Evolutionary conservation across 2,113 vertebrate species (phyloP).

Genomic region (Corythoichthys intestinalis): DNA sequence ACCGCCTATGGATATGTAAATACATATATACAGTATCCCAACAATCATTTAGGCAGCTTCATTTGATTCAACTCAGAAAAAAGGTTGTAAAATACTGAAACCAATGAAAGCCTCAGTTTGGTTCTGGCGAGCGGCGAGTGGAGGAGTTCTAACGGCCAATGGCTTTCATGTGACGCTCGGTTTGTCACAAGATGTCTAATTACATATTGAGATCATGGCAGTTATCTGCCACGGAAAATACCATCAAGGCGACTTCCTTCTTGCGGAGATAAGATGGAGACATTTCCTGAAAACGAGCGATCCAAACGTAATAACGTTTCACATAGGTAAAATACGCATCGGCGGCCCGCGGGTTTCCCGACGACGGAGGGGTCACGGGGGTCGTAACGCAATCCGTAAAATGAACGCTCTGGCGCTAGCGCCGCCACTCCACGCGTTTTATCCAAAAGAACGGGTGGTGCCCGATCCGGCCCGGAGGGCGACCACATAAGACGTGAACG

Average conservation of each 20-base stretch:
- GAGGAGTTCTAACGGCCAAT: neutral
- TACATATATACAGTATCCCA: no score
- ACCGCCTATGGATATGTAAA: no score
- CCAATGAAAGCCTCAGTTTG: no score
- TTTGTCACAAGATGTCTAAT: conserved; percentile 46
- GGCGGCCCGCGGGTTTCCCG: neutral
- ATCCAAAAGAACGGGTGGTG: conserved; percentile 38
- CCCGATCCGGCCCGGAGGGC: conserved; percentile 47
- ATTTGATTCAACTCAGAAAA: no score
- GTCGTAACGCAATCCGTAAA: neutral
- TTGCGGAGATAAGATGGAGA: conserved; percentile 42
- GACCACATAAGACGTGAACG: conserved; percentile 60
- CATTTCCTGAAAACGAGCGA: conserved; percentile 41
- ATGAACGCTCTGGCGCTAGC: conserved; percentile 3
- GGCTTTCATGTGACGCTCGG: conserved; percentile 21
- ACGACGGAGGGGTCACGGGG: neutral
- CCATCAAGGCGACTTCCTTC: conserved; percentile 71
- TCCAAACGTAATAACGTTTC: no score
- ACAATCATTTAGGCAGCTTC: no score
- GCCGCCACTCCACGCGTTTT: conserved; percentile 48
- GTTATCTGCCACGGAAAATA: conserved; percentile 66
- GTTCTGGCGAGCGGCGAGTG: neutral
- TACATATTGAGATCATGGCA: conserved; percentile 48
- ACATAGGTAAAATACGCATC: no score
- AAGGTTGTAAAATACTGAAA: no score